phyloP scores from a whole-genome alignment of 1,140 invertebrate species.

The Pachypsylla venusta region DNA sequence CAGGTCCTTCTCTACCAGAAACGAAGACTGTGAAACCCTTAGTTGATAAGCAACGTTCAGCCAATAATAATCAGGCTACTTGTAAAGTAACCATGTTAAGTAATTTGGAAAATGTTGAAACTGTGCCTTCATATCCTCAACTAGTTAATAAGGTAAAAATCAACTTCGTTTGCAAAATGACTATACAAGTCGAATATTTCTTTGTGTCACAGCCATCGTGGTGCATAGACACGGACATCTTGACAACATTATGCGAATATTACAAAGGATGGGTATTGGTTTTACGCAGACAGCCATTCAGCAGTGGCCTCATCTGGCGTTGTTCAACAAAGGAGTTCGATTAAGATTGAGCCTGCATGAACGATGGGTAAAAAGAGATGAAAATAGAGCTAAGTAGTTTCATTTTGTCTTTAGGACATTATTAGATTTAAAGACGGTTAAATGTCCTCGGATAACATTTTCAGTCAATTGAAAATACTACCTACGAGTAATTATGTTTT shows the following conservation, averaged over 20 bases:
- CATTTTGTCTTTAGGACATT: too few relatives aligned
- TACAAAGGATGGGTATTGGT: not conserved
- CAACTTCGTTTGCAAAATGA: too few relatives aligned
- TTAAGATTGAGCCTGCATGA: too few relatives aligned
- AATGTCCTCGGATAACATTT: too few relatives aligned
- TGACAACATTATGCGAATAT: not conserved
- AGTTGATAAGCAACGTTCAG: not conserved
- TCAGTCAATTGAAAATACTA: not conserved
- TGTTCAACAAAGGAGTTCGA: not conserved
- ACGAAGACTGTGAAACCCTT: conserved; percentile 2
- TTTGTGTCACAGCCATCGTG: not conserved
- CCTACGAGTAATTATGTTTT: not conserved
- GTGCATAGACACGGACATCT: not conserved
- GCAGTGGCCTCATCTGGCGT: not conserved
- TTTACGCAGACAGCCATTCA: not conserved
- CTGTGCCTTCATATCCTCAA: conserved; percentile 5
- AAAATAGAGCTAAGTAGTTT: too few relatives aligned
- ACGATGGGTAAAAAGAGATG: too few relatives aligned
- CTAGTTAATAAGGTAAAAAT: not conserved
- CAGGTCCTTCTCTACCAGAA: not conserved
- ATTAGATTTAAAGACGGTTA: too few relatives aligned
- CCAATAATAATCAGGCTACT: conserved; percentile 5
- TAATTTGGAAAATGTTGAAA: not conserved
- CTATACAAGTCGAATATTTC: not conserved
- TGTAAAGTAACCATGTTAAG: not conserved